Base-by-base conservation (phyloP, 2,113 vertebrate species). In the Phylloscopus trochiloides region DNA sequence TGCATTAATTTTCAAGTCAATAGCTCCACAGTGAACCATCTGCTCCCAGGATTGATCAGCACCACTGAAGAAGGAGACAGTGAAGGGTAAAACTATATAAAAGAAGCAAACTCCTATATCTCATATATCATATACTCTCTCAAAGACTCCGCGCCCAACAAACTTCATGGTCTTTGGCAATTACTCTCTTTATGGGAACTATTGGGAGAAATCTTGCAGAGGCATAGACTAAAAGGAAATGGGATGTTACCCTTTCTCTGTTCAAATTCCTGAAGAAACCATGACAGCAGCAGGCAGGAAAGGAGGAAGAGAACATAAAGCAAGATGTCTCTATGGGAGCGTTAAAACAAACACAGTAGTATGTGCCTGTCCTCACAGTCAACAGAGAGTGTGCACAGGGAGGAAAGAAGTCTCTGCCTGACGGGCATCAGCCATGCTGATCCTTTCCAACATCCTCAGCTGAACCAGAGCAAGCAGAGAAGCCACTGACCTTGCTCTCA, bases 261-360 rank as follows among this genome's bases (percentile, higher is more conserved):
- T n/a, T 65, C 70, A 65, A 71, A 75, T 42, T 93, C 74, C 62
- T 87, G 29, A 82, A 92, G 62, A 85, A 90, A 88, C 25, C 0
- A 0, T 72, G 88, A 86, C 62, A 94, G 92, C 45, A 78, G 62
- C 71, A 85, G 62, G 62, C 58, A 68, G 48, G n/a, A 81, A 84
- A 88, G 59, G 45, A 78, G 45, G 61, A 32, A 59, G 11, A 79
- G 82, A 86, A 55, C 65, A 79, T 88, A 79, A 66, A 87, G 89
- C 52, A 78, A 81, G 66, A 75, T 75, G 86, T 95, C 90, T 79
- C 94, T 95, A 85, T 83, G 91, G 90, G 59, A 96, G 92, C 87
- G 0, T 79, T 95, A 76, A 91, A 96, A 94, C 94, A 92, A 95
- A 96, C 73, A 94, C 28, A 91, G 28, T 65, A 90, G 34, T 58